Percentiles rank a stretch among this genome's conserved stretches.
These are phyloP conservation scores for Drosophila hamatofila DNA, from an alignment of 2,888 invertebrate genomes.

Conservation along the genomic window DNA sequence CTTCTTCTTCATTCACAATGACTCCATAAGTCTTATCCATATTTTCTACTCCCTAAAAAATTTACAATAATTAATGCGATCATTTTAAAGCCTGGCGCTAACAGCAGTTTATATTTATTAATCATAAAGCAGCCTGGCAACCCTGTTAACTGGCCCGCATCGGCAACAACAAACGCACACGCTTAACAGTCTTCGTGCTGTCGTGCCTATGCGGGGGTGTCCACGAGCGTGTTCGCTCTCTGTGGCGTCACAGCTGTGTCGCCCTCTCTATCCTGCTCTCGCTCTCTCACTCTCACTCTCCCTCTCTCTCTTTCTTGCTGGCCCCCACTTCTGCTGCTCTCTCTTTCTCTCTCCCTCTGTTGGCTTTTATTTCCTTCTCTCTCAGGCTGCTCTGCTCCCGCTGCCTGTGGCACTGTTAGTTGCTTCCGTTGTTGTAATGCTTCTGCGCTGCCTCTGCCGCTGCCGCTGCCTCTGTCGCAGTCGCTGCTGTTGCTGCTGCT, in stretches of 20 bases:
- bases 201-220: constrained; percentile 44
- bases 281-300: neutral
- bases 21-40: too few relatives aligned
- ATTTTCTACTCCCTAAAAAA: too few relatives aligned
- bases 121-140: constrained; percentile 13
- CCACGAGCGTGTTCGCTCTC: constrained; percentile 28
- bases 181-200: constrained; percentile 47
- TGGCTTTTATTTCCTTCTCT: neutral
- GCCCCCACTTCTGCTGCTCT: neutral
- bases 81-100: neutral
- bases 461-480: constrained; percentile 30
- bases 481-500: constrained; percentile 15
- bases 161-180: constrained; percentile 15
- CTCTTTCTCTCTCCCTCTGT: neutral
- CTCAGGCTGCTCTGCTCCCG: constrained; percentile 15
- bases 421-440: constrained; percentile 80
- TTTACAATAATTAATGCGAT: neutral
- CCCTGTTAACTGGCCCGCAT: constrained; percentile 54
- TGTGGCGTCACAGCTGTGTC: constrained; percentile 20
- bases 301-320: neutral
- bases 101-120: neutral
- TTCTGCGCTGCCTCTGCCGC: constrained; percentile 41
- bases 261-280: neutral
- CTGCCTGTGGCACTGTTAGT: constrained; percentile 54
- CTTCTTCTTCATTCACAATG: too few relatives aligned